These are phyloP conservation scores for Euglossa dilemma DNA, from an alignment of 1,140 invertebrate species.

Conservation along the genomic window DNA sequence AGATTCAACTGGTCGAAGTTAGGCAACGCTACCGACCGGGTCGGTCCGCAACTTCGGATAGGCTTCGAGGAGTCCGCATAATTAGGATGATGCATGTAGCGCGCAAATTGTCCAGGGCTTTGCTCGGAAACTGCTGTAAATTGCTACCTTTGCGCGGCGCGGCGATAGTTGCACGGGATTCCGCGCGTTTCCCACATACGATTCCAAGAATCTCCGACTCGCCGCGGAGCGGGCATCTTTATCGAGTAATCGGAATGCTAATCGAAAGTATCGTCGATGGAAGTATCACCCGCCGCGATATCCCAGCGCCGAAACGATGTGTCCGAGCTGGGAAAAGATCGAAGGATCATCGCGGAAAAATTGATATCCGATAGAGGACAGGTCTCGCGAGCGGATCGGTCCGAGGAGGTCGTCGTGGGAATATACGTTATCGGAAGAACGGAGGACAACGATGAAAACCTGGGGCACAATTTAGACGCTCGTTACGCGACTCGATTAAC, in stretches of 20 bases:
- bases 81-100: constrained; percentile 38
- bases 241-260: constrained; percentile 7
- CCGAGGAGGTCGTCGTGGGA: not conserved
- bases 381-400: too few relatives aligned
- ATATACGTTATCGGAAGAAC: too few relatives aligned
- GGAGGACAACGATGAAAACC: too few relatives aligned
- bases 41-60: constrained; percentile 3
- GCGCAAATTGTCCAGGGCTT: constrained; percentile 30
- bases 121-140: constrained; percentile 1
- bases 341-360: not conserved
- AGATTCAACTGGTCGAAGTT: constrained; percentile 25
- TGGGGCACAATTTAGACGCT: constrained; percentile 3
- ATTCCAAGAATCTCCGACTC: constrained; percentile 8
- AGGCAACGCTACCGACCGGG: not conserved
- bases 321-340: too few relatives aligned
- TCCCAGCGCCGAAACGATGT: not conserved
- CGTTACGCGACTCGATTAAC: constrained; percentile 36
- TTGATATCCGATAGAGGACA: too few relatives aligned
- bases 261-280: not conserved
- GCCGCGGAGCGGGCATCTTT: not conserved
- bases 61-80: constrained; percentile 28
- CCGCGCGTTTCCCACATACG: not conserved
- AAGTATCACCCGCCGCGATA: not conserved
- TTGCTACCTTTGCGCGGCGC: not conserved
- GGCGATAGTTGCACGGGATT: constrained; percentile 8